A percentile compares a stretch with the other conserved stretches of the same genome.
Evolutionary conservation across 2,888 invertebrate genomes (phyloP).

Genomic region (Thereva nobilitata): DNA sequence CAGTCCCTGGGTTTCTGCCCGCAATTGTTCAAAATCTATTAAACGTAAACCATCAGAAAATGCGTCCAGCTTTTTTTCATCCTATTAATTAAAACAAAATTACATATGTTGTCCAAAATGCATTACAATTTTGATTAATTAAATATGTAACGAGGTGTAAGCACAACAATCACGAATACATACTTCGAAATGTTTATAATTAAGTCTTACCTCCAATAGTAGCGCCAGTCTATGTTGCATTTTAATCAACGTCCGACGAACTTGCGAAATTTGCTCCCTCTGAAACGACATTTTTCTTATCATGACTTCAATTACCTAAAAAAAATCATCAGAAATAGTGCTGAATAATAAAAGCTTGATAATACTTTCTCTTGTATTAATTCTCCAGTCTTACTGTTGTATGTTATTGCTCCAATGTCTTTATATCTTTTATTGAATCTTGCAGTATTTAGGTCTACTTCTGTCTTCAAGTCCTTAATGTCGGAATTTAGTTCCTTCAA

Average conservation of each 20-base stretch:
- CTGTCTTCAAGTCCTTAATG: slow-evolving; percentile 19
- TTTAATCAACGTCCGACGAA: slow-evolving; percentile 47
- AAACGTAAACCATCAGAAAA: slow-evolving; percentile 49
- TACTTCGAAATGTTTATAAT: not conserved
- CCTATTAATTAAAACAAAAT: slow-evolving; percentile 43
- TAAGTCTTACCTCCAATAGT: not conserved
- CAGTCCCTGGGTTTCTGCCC: slow-evolving; percentile 49
- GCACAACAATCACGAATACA: too few relatives aligned
- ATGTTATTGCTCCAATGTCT: not conserved
- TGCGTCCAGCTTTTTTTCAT: slow-evolving; percentile 48
- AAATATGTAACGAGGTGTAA: too few relatives aligned
- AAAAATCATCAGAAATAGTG: not conserved
- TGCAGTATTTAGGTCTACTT: slow-evolving; percentile 25
- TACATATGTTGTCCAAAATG: not conserved
- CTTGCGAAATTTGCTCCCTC: slow-evolving; percentile 49
- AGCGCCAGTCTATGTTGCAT: slow-evolving; percentile 45
- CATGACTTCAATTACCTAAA: slow-evolving; percentile 42
- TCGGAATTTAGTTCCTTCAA: slow-evolving; percentile 26
- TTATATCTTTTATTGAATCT: slow-evolving; percentile 42
- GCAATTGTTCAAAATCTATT: slow-evolving; percentile 48
- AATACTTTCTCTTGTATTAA: slow-evolving; percentile 16
- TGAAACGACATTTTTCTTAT: slow-evolving; percentile 44
- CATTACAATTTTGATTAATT: too few relatives aligned
- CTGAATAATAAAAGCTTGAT: not conserved
- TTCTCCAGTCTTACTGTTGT: slow-evolving; percentile 29